phyloP scores from a whole-genome alignment of 2,797 vertebrate species.

The Tragopan temminckii region DNA sequence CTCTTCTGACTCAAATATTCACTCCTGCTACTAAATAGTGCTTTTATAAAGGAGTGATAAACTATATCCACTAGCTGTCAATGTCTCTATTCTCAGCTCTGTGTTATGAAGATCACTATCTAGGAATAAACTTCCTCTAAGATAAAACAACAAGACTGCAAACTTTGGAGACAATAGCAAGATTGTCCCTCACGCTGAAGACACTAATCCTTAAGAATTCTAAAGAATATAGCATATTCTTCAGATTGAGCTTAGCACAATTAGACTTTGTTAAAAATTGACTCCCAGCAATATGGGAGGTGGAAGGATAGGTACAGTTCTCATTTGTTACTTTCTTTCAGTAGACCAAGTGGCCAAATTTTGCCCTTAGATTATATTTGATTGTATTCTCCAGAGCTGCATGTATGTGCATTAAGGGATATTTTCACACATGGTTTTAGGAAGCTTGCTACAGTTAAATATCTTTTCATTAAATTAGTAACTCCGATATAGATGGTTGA shows the following conservation, averaged over 20 bases:
- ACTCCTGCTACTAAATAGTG: constrained; percentile 62
- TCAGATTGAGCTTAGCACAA: constrained; percentile 82
- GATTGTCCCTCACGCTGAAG: constrained; percentile 82
- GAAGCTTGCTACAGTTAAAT: not conserved
- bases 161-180: constrained; percentile 85
- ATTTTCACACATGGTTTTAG: constrained; percentile 17
- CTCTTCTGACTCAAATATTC: constrained; percentile 71
- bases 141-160: constrained; percentile 77
- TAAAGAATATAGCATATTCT: constrained; percentile 84
- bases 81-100: constrained; percentile 55
- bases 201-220: constrained; percentile 78
- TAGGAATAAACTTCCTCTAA: constrained; percentile 83
- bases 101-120: constrained; percentile 81
- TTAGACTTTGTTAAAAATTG: constrained; percentile 87
- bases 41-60: constrained; percentile 62
- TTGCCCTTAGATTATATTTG: not conserved
- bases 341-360: not conserved
- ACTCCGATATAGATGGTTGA: constrained; percentile 4
- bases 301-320: not conserved
- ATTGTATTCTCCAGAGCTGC: not conserved
- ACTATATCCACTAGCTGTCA: constrained; percentile 59
- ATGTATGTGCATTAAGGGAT: not conserved
- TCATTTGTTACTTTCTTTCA: not conserved
- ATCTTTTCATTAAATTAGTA: constrained; percentile 32
- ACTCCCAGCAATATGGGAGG: constrained; percentile 67